A percentile compares a stretch with the other conserved stretches of the same genome.
Evolutionary conservation across 2,888 invertebrate genomes (phyloP).

Genomic region (Cryptosula pallasiana): DNA sequence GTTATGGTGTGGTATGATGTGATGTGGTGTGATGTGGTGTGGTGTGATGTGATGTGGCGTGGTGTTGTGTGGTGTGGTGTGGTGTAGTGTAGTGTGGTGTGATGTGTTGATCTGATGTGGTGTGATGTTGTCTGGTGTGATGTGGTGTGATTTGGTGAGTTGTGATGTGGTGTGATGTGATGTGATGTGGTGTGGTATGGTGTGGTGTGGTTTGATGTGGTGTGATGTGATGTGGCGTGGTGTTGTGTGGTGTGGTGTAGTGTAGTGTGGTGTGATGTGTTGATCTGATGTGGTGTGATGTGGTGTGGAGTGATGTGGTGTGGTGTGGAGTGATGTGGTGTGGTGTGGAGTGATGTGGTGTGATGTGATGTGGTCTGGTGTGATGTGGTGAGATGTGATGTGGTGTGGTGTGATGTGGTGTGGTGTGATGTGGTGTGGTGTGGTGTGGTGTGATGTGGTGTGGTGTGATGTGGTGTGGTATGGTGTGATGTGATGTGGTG

Average conservation of each 20-base stretch:
- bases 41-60: too few species aligned
- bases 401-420: slow-evolving; percentile 8
- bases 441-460: slow-evolving; percentile 4
- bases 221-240: not conserved
- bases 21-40: too few species aligned
- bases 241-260: not conserved
- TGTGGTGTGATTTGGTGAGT: not conserved
- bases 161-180: not conserved
- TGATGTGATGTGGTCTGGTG: not conserved
- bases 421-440: slow-evolving; percentile 4
- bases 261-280: not conserved
- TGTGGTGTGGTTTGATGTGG: not conserved
- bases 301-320: not conserved
- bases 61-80: too few species aligned
- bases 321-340: not conserved
- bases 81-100: not conserved
- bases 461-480: not conserved
- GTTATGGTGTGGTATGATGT: too few species aligned
- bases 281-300: not conserved
- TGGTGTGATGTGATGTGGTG: not conserved
- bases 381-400: not conserved
- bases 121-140: not conserved
- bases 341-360: slow-evolving; percentile 3
- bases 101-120: not conserved
- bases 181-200: not conserved